A percentile compares a stretch with the other conserved stretches of the same genome.
phyloP scores from a whole-genome alignment of 2,797 vertebrate genomes.

The Schizothorax lantsangensis region DNA sequence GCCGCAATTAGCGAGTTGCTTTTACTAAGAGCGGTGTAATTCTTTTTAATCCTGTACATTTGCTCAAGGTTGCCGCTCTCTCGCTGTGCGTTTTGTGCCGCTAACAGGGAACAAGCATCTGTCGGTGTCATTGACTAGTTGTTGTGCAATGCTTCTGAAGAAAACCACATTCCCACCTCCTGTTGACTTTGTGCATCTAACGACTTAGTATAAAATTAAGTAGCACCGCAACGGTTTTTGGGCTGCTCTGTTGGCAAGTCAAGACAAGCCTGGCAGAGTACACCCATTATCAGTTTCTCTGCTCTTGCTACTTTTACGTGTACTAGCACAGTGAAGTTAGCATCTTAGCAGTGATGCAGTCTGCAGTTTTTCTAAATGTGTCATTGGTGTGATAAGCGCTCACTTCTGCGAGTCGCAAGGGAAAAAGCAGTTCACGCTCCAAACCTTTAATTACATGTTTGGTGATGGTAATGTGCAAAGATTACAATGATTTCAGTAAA shows the following conservation, averaged over 20 bases:
- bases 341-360: slow-evolving; percentile 1
- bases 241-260: slow-evolving; percentile 1
- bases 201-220: slow-evolving; percentile 48
- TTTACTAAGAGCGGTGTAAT: slow-evolving; percentile 3
- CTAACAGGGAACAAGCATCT: slow-evolving; percentile 43
- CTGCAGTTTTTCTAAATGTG: slow-evolving; percentile 7
- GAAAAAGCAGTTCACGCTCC: slow-evolving; percentile 10
- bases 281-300: slow-evolving; percentile 26
- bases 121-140: slow-evolving; percentile 30
- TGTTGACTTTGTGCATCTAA: slow-evolving; percentile 48
- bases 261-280: slow-evolving; percentile 11
- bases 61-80: slow-evolving; percentile 13
- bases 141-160: slow-evolving; percentile 24
- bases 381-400: slow-evolving; percentile 26
- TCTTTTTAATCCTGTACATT: slow-evolving; percentile 36
- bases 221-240: background rate
- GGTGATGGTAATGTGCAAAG: slow-evolving; percentile 48
- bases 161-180: slow-evolving; percentile 29
- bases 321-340: slow-evolving; percentile 3
- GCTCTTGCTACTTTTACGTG: background rate
- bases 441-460: slow-evolving; percentile 57
- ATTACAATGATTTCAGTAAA: slow-evolving; percentile 58
- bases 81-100: slow-evolving; percentile 1
- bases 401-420: background rate
- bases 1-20: background rate